Conservation (phyloP, 2,797 vertebrate species). For the Moxostoma hubbsi region DNA sequence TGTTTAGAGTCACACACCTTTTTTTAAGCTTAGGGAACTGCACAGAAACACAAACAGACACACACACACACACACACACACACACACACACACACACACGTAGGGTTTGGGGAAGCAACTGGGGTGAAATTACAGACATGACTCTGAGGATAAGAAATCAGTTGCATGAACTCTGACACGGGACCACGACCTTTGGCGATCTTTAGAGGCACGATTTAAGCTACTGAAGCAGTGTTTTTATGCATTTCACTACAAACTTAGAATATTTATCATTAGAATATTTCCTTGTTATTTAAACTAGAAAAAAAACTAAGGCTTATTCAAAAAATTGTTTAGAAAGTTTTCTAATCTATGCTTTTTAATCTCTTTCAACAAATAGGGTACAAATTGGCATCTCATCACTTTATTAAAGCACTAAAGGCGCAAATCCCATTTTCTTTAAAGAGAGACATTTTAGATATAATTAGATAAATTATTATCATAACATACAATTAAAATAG, state of each 20-base stretch:
- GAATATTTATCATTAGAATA: constrained; percentile 3
- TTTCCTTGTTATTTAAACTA: constrained; percentile 1
- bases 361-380: neutral
- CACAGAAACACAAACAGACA: constrained; percentile 36
- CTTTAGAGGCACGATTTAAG: constrained; percentile 36
- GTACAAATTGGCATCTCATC: constrained; percentile 1
- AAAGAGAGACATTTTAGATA: too few species aligned
- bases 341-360: neutral
- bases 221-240: constrained; percentile 28
- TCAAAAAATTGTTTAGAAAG: neutral
- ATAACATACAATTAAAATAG: too few species aligned
- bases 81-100: constrained; percentile 39
- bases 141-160: constrained; percentile 52
- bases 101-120: constrained; percentile 43
- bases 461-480: too few species aligned
- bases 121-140: constrained; percentile 59
- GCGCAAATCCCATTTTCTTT: neutral
- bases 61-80: constrained; percentile 43
- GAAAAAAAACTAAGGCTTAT: neutral
- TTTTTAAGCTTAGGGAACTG: constrained; percentile 50
- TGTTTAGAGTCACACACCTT: constrained; percentile 61
- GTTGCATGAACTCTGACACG: constrained; percentile 39
- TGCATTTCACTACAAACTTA: constrained; percentile 30
- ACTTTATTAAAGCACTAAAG: neutral
- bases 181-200: constrained; percentile 45